phyloP scores from a whole-genome alignment of 2,797 vertebrate genomes.

The Arremon aurantiirostris region DNA sequence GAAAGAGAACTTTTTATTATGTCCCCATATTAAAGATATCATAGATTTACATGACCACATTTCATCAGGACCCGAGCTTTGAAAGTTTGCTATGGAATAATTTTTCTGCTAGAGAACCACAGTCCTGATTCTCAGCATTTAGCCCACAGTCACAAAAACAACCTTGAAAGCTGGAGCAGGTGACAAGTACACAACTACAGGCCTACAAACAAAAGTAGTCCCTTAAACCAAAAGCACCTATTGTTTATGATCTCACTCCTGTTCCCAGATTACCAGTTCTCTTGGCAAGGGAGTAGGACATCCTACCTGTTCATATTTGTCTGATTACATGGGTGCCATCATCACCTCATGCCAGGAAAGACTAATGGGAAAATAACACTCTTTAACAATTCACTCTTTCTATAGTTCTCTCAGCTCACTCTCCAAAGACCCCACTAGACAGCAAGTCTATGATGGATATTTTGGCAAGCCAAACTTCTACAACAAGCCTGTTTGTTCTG shows the following conservation, averaged over 20 bases:
- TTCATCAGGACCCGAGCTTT: neutral
- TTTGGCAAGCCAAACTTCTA: neutral
- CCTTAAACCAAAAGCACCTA: neutral
- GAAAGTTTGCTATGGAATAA: neutral
- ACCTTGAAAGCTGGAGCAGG: neutral
- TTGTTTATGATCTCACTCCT: neutral
- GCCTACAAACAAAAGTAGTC: neutral
- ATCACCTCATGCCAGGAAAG: neutral
- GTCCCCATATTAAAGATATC: neutral
- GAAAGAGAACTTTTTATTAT: neutral
- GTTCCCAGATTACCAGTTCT: neutral
- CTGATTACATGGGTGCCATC: neutral
- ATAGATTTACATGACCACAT: neutral
- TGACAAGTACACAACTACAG: neutral
- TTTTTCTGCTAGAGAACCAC: neutral
- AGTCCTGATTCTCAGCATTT: neutral
- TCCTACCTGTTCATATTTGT: neutral
- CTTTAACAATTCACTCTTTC: neutral
- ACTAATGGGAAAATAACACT: neutral
- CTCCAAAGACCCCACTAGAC: neutral
- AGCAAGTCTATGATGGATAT: neutral
- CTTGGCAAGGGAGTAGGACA: neutral
- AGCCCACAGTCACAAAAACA: neutral
- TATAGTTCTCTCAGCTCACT: neutral
- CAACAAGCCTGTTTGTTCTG: neutral